Conservation (phyloP, 2,888 invertebrate species). For the Colostygia pectinataria region DNA sequence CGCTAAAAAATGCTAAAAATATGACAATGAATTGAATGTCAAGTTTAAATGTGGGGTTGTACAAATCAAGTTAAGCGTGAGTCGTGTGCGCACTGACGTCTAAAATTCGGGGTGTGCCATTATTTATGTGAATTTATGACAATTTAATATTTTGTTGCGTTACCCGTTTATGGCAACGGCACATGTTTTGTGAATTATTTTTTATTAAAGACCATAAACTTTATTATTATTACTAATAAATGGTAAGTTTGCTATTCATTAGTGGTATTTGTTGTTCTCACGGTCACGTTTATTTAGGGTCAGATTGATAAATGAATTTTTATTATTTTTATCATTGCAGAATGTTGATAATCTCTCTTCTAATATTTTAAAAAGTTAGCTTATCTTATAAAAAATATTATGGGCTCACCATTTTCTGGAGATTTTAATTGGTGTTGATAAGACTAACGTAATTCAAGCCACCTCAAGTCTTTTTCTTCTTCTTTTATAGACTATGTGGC, state of each 20-base stretch:
- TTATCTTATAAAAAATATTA: no score
- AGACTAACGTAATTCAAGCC: no score
- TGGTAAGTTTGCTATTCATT: constrained; percentile 71
- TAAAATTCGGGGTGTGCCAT: constrained; percentile 79
- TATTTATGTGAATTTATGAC: constrained; percentile 81
- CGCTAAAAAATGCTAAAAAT: constrained; percentile 23
- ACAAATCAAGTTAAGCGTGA: constrained; percentile 68
- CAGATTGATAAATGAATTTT: not conserved
- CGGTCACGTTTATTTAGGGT: constrained; percentile 53
- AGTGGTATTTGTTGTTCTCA: constrained; percentile 77
- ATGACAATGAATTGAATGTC: constrained; percentile 74
- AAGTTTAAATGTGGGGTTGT: constrained; percentile 78
- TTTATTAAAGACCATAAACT: constrained; percentile 73
- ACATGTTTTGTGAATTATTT: constrained; percentile 73
- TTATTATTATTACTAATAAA: constrained; percentile 69
- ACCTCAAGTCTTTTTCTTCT: no score
- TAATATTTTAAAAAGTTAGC: no score
- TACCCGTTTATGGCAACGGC: constrained; percentile 66
- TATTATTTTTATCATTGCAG: not conserved
- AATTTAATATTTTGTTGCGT: constrained; percentile 78
- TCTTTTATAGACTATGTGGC: no score
- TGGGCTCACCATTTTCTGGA: no score
- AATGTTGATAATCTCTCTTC: no score
- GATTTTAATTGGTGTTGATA: no score
- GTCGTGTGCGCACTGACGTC: constrained; percentile 64